Base-by-base conservation (phyloP, 2,888 invertebrate species). In the Drosophila histrio region DNA sequence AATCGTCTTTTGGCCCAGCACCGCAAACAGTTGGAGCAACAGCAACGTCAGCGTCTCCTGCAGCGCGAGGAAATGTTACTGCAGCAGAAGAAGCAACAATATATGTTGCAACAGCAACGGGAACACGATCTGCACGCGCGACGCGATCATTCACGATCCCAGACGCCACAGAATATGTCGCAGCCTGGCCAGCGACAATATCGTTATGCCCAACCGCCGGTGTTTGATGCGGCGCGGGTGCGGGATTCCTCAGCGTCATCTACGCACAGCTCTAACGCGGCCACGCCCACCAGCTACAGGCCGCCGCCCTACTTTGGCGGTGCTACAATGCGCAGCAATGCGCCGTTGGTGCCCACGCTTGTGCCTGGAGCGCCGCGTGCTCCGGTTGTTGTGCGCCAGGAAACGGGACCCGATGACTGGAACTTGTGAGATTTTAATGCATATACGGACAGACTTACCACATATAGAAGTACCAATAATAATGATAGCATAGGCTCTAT, bases 161-260 rank as follows among this genome's bases (percentile, higher is more conserved):
- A 73, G 0, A 88, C 88, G 0, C 82, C 82, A 2, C 87, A 87
- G 36, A 22, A 49, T 50, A 8, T 17, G 4, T 28, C 44, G n/a
- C 50, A 56, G 26, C n/a, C 30, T 39, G 32, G 41, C 2, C 61
- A 72, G 56, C 63, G 63, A 11, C 77, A 79, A 39, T 77, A 79
- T 72, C 88, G 90, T 5, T 90, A 90, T 56, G 90, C 88, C 24
- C 90, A 90, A 43, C 83, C 90, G 8, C 89, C 90, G 0, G 63
- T 34, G 5, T 88, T 85, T 36, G 79, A 75, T 85, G 87, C 72
- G 15, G 53, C 79, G 2, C 72, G 85, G 7, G 80, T 71, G 26
- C 80, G 81, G 1, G 81, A 86, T 43, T 83, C 84, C 1, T 86
- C 84, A n/a, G 84, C 84, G 17, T 86, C 88, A 13, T 88, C 84